Base-by-base conservation (phyloP, 2,113 vertebrate species). In the Bubo blakistoni region DNA sequence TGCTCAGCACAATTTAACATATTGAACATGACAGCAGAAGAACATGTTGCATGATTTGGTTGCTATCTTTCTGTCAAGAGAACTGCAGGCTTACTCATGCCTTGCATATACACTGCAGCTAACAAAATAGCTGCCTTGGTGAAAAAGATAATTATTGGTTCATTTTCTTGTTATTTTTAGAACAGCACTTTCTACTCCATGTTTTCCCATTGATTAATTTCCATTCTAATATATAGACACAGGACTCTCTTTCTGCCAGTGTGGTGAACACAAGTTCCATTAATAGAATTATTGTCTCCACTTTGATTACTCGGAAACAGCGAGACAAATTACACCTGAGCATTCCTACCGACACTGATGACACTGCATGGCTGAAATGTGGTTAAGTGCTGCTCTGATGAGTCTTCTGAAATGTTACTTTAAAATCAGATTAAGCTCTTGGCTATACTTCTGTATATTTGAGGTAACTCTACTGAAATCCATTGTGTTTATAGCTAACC, bases 61-160 rank as follows among this genome's bases (percentile, higher is more conserved):
- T 90, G 91, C 81, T 95, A 5, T 71, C 78, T 92, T 85, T 92
- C 81, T 96, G 70, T 95, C 78, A 55, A 90, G 86, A 95, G 74
- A 85, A 87, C 34, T 82, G n/a, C 81, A 91, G 51, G 59, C 42
- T 91, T 94, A 86, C 73, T 95, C 86, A 92, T 86, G 81, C 78
- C 58, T 92, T 92, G 27, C 70, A 51, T 87, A 76, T 59, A 78
- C 9, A 55, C 19, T 51, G 34, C 54, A 58, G 55, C 91, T 81
- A 95, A 87, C 18, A 30, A 95, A 91, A 82, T 46, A 87, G 24
- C 55, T 92, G 58, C 42, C 71, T 95, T 76, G 29, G 19, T 79
- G 71, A 47, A 81, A 95, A 93, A 78, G 29, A 78, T 86, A 92
- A 95, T 95, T 77, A 88, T 66, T 88, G 22, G n/a, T 34, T 94